These are phyloP conservation scores for Drosophila multiciliata DNA, from an alignment of 2,888 invertebrate genomes.

Conservation along the genomic window DNA sequence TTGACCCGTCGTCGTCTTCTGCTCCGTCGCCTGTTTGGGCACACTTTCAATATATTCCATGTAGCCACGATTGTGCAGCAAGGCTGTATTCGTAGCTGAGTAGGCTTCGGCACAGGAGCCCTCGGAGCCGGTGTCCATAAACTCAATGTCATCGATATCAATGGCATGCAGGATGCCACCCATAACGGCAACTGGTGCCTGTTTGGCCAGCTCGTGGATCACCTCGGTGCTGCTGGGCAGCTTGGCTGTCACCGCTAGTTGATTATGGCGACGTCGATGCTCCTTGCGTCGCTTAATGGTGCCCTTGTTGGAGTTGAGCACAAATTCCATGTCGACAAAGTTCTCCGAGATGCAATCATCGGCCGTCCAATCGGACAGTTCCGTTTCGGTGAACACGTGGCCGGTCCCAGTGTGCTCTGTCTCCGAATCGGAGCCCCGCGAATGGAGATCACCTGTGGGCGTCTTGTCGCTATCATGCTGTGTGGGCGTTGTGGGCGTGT, in stretches of 20 bases:
- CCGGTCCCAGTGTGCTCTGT: constrained; percentile 87
- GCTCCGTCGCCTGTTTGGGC: constrained; percentile 37
- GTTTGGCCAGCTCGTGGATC: constrained; percentile 68
- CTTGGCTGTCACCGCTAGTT: constrained; percentile 68
- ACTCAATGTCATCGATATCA: constrained; percentile 92
- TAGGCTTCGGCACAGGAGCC: constrained; percentile 89
- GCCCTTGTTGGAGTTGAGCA: constrained; percentile 86
- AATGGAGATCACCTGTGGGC: constrained; percentile 82
- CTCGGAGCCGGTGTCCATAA: constrained; percentile 94
- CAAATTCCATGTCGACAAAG: constrained; percentile 88
- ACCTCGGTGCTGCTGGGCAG: constrained; percentile 79
- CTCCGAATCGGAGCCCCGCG: constrained; percentile 88
- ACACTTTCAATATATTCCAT: constrained; percentile 87
- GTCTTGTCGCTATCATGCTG: constrained; percentile 83
- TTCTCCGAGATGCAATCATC: constrained; percentile 92
- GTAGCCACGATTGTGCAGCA: constrained; percentile 88
- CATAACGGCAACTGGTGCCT: constrained; percentile 81
- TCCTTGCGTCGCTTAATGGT: constrained; percentile 84
- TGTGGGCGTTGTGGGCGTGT: constrained; percentile 65
- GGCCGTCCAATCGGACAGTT: constrained; percentile 95
- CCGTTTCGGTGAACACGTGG: constrained; percentile 92
- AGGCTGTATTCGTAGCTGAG: constrained; percentile 86
- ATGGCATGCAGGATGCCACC: constrained; percentile 85
- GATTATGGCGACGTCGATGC: constrained; percentile 68
- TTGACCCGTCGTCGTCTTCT: constrained; percentile 4